phyloP scores from a whole-genome alignment of 2,113 vertebrate species.

The Murina feae region DNA sequence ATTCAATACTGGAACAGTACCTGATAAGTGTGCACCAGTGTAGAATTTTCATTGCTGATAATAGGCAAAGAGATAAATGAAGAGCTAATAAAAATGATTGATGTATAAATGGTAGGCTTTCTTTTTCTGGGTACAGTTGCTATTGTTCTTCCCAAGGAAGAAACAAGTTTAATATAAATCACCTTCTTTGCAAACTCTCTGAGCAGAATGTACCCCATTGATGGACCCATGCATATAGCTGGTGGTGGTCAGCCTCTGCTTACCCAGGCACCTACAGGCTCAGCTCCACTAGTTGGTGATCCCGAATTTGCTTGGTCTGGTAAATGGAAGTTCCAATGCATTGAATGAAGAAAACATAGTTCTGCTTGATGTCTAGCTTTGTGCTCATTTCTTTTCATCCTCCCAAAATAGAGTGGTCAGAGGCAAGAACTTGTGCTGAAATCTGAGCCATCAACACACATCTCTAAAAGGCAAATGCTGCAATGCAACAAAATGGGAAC shows the following conservation, averaged over 20 bases:
- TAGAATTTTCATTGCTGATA: neutral
- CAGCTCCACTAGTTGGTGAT: neutral
- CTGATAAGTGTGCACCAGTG: neutral
- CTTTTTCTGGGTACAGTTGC: neutral
- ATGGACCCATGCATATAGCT: rapidly evolving
- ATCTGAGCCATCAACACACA: neutral
- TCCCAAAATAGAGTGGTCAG: neutral
- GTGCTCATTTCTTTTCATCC: neutral
- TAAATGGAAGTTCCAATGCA: neutral
- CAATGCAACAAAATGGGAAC: neutral
- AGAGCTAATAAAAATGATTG: neutral
- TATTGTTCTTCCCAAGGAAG: neutral
- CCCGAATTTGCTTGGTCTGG: neutral
- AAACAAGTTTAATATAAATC: neutral
- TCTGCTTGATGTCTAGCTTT: neutral
- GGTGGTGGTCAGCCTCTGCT: neutral
- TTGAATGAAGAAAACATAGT: neutral
- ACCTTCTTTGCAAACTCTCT: neutral
- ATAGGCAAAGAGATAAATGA: neutral
- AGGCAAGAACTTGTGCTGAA: neutral
- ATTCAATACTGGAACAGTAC: neutral
- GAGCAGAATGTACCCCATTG: neutral
- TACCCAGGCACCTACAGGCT: neutral
- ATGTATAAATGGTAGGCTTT: neutral
- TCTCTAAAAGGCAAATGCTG: neutral